phyloP scores from a whole-genome alignment of 2,113 vertebrate species.

The Osmerus mordax region DNA sequence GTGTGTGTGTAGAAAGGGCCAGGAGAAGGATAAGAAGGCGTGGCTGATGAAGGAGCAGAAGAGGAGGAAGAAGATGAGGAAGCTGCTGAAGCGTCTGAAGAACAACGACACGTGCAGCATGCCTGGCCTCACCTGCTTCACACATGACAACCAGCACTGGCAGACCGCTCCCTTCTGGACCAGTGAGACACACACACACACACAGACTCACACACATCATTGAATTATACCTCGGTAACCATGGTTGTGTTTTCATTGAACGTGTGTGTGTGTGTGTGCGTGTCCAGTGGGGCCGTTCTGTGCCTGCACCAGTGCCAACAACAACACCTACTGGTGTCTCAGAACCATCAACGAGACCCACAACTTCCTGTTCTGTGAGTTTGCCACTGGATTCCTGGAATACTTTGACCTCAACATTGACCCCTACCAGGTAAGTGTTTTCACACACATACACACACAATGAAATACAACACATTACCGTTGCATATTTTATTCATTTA shows the following conservation, averaged over 20 bases:
- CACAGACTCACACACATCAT: too few species aligned
- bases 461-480: too few species aligned
- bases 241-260: neutral
- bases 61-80: conserved; percentile 92
- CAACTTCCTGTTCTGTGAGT: conserved; percentile 97
- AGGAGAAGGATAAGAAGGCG: conserved; percentile 81
- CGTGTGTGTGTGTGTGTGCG: conserved; percentile 10
- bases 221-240: neutral
- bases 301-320: conserved; percentile 96
- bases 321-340: conserved; percentile 97
- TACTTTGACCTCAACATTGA: conserved; percentile 94
- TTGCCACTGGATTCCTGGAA: conserved; percentile 93
- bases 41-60: conserved; percentile 90
- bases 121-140: conserved; percentile 95
- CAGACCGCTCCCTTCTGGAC: conserved; percentile 92
- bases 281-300: conserved; percentile 90
- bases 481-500: too few species aligned
- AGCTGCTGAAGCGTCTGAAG: conserved; percentile 87
- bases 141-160: conserved; percentile 97
- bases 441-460: neutral
- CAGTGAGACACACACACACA: conserved; percentile 58
- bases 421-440: conserved; percentile 86
- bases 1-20: conserved; percentile 70
- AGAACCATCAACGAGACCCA: conserved; percentile 95
- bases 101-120: conserved; percentile 92